Evolutionary conservation across 2,113 vertebrate species (phyloP).

Genomic region (Ctenodactylus gundi): DNA sequence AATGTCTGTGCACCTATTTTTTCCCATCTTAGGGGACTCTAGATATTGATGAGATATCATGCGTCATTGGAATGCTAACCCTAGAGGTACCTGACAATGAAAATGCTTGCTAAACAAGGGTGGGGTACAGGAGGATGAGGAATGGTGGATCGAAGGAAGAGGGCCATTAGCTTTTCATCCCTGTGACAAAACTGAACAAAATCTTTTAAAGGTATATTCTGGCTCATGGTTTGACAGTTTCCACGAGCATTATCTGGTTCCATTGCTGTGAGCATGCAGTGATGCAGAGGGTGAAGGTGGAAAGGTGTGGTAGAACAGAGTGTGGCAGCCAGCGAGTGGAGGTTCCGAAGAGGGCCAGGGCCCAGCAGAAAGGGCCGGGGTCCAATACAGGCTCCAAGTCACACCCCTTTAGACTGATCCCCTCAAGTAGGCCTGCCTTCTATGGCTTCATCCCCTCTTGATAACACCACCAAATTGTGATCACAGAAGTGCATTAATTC

Average conservation of each 20-base stretch:
- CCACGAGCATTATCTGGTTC: neutral
- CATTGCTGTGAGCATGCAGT: neutral
- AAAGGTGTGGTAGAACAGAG: neutral
- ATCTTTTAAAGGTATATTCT: neutral
- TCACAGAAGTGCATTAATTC: neutral
- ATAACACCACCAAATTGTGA: no score
- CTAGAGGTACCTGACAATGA: neutral
- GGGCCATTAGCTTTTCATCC: neutral
- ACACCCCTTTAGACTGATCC: neutral
- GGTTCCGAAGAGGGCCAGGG: no score
- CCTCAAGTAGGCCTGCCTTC: neutral
- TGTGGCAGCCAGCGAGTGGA: no score
- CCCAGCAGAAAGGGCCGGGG: no score
- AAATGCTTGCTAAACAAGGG: no score
- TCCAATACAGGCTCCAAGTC: neutral
- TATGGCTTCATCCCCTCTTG: neutral
- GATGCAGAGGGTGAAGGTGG: neutral
- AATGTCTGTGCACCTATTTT: neutral
- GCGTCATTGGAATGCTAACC: neutral
- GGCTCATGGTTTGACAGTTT: neutral
- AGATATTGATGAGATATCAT: neutral
- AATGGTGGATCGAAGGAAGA: no score
- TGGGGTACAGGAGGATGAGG: accelerated
- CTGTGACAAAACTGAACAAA: neutral
- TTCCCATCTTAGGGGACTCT: neutral